phyloP scores from a whole-genome alignment of 1,140 invertebrate species.

The Ptiloglossa arizonensis region DNA sequence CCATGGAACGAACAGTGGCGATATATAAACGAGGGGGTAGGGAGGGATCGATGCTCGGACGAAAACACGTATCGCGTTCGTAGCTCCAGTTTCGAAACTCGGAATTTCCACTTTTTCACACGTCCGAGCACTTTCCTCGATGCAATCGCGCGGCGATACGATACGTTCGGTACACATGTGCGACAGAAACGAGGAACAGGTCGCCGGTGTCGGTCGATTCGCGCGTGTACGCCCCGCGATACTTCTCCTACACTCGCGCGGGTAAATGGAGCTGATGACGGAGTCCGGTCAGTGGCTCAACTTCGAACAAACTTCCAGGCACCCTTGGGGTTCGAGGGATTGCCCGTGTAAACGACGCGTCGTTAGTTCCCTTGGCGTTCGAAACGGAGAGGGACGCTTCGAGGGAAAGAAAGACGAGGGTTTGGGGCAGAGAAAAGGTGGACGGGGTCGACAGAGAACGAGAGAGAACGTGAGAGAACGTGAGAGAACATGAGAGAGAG shows the following conservation, averaged over 20 bases:
- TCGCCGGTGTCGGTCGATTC: slow-evolving; percentile 31
- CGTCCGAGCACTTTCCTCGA: not conserved
- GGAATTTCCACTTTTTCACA: not conserved
- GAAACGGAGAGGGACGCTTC: slow-evolving; percentile 11
- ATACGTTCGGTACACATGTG: not conserved
- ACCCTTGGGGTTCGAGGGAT: slow-evolving; percentile 63
- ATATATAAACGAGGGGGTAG: not conserved
- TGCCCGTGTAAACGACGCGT: slow-evolving; percentile 72
- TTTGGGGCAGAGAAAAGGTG: not conserved
- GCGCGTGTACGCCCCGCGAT: slow-evolving; percentile 8
- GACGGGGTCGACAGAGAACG: slow-evolving; percentile 33
- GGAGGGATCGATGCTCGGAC: not conserved
- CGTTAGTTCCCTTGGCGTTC: slow-evolving; percentile 62
- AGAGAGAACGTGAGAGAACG: no score
- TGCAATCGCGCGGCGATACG: not conserved
- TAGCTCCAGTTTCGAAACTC: not conserved
- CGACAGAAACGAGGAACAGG: not conserved
- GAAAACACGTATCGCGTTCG: not conserved
- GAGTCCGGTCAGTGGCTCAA: slow-evolving; percentile 59
- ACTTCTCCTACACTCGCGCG: not conserved
- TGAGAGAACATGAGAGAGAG: no score
- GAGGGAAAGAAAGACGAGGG: slow-evolving; percentile 8
- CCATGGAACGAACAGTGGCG: not conserved
- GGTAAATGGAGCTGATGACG: slow-evolving; percentile 54
- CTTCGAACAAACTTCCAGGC: slow-evolving; percentile 70